Evolutionary conservation across 2,888 invertebrate genomes (phyloP).

Genomic region (Habroteleia sp.): DNA sequence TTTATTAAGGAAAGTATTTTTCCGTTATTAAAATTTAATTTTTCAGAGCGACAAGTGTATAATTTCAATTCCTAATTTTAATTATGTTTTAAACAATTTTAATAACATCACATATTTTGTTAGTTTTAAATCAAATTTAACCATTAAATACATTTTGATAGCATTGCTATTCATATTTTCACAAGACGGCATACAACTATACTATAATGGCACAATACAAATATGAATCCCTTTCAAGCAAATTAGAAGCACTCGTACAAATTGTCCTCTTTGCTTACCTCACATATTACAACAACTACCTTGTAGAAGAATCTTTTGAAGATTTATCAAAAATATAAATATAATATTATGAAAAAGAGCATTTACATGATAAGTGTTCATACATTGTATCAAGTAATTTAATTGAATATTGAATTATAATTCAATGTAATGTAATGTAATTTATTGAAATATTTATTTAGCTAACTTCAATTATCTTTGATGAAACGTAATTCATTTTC

Average conservation of each 20-base stretch:
- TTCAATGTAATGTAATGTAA: background rate
- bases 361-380: background rate
- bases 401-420: constrained; percentile 10
- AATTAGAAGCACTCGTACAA: constrained; percentile 49
- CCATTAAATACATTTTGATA: no score
- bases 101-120: no score
- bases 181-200: no score
- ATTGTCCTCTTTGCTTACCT: constrained; percentile 28
- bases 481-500: constrained; percentile 36
- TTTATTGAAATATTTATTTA: constrained; percentile 16
- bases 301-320: constrained; percentile 11
- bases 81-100: no score
- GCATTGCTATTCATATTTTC: no score
- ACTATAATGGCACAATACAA: no score
- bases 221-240: constrained; percentile 37
- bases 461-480: constrained; percentile 17
- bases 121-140: no score
- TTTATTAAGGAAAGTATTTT: no score
- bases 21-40: no score
- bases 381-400: no score
- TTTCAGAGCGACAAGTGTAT: no score
- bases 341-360: constrained; percentile 19
- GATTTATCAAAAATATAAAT: constrained; percentile 15
- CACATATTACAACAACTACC: background rate
- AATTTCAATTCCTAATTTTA: no score